phyloP scores from a whole-genome alignment of 1,140 invertebrate genomes.

The Drosophila melanogaster region DNA sequence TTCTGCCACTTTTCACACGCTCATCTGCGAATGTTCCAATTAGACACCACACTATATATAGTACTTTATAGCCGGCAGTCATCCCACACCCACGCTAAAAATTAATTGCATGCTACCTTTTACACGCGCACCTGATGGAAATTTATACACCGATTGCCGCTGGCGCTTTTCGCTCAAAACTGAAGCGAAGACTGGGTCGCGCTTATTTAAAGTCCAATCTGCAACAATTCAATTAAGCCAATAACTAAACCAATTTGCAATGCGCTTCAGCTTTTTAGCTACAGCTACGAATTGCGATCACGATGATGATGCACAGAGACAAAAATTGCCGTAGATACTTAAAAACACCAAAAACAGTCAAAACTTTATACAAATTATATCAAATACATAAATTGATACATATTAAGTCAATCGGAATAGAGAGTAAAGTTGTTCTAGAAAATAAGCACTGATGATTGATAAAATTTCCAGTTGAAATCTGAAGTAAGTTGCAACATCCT shows the following conservation, averaged over 20 bases:
- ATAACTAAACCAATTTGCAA: slow-evolving; percentile 82
- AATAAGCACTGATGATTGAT: too few species aligned
- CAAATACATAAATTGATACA: too few species aligned
- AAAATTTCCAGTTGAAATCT: too few species aligned
- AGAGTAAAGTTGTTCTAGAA: too few species aligned
- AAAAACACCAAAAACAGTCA: not conserved
- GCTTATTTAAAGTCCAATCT: slow-evolving; percentile 75
- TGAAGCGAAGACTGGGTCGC: slow-evolving; percentile 27
- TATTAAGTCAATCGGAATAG: too few species aligned
- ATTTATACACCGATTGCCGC: slow-evolving; percentile 36
- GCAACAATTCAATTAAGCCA: slow-evolving; percentile 80
- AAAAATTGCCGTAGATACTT: not conserved
- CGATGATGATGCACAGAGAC: slow-evolving; percentile 19
- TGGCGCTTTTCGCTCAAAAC: slow-evolving; percentile 23
- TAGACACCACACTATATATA: slow-evolving; percentile 44
- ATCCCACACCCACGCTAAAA: slow-evolving; percentile 34
- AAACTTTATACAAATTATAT: not conserved
- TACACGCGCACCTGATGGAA: slow-evolving; percentile 45
- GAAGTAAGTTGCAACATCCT: too few species aligned
- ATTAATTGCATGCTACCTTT: slow-evolving; percentile 59
- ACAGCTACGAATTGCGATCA: slow-evolving; percentile 44
- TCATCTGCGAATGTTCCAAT: slow-evolving; percentile 57
- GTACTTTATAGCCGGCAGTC: slow-evolving; percentile 20
- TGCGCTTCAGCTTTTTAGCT: slow-evolving; percentile 71
- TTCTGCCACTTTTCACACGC: slow-evolving; percentile 39